Conservation (phyloP, 2,113 vertebrate genomes). For the Perccottus glenii region DNA sequence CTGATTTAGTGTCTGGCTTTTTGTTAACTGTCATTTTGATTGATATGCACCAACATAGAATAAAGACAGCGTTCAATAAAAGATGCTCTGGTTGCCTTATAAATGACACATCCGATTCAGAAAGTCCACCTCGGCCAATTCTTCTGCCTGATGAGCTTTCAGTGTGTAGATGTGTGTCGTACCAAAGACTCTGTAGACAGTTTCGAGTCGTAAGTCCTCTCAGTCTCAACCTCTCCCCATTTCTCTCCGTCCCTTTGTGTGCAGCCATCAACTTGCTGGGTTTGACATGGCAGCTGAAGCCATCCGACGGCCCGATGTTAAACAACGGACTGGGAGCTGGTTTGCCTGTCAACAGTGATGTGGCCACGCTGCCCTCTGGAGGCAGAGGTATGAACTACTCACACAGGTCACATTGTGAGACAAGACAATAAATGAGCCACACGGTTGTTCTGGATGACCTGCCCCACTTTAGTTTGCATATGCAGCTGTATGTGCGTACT, state of each 20-base stretch:
- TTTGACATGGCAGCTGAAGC: conserved; percentile 96
- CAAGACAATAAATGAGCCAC: background rate
- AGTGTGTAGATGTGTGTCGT: conserved; percentile 17
- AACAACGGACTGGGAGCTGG: conserved; percentile 92
- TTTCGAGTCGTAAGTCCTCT: conserved; percentile 26
- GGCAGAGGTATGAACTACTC: conserved; percentile 89
- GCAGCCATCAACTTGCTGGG: conserved; percentile 98
- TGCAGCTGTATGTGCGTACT: background rate
- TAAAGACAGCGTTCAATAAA: conserved; percentile 19
- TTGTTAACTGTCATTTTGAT: conserved; percentile 24
- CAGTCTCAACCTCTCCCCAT: background rate
- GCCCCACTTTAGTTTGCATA: background rate
- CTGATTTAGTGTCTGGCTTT: conserved; percentile 17
- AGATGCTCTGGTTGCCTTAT: conserved; percentile 7
- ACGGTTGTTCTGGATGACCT: background rate
- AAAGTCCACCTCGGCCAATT: conserved; percentile 22
- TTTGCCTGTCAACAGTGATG: conserved; percentile 87
- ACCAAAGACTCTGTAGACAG: conserved; percentile 2
- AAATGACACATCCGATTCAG: conserved; percentile 39
- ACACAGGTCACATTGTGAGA: background rate
- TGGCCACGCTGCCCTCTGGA: conserved; percentile 91
- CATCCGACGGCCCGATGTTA: conserved; percentile 91
- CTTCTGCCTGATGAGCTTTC: conserved; percentile 43
- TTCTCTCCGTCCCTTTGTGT: conserved; percentile 68
- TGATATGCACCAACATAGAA: conserved; percentile 19